A percentile compares a stretch with the other conserved stretches of the same genome.
These are phyloP conservation scores for Andrena minutula DNA, from an alignment of 2,888 invertebrate genomes.

Conservation along the genomic window DNA sequence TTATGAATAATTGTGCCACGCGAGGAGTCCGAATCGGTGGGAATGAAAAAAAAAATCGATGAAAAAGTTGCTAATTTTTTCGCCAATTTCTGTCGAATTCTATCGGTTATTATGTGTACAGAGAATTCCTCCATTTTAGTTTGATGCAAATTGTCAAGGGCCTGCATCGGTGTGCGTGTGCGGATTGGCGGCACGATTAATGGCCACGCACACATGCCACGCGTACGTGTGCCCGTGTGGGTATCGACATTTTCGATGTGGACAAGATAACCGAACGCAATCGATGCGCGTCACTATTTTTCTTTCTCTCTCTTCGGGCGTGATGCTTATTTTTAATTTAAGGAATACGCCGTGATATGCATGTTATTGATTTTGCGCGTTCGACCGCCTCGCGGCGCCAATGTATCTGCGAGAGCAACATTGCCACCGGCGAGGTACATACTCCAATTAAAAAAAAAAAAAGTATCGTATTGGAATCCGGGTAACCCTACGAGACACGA, in stretches of 20 bases:
- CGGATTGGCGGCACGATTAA: constrained; percentile 50
- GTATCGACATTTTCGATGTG: constrained; percentile 43
- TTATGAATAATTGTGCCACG: background rate
- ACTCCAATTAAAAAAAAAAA: constrained; percentile 27
- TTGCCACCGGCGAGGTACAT: background rate
- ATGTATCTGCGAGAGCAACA: background rate
- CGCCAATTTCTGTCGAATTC: background rate
- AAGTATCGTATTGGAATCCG: background rate
- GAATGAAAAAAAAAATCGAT: background rate
- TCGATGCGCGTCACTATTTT: constrained; percentile 26
- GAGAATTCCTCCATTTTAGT: constrained; percentile 41
- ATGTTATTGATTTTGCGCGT: constrained; percentile 41
- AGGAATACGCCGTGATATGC: constrained; percentile 2
- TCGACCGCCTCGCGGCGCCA: background rate
- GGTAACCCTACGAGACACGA: background rate
- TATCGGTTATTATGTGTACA: constrained; percentile 1
- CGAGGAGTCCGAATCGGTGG: background rate
- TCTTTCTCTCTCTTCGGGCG: background rate
- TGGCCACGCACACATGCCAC: constrained; percentile 2
- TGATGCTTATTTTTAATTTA: constrained; percentile 34
- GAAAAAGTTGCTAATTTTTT: constrained; percentile 1
- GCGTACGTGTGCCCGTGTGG: constrained; percentile 1
- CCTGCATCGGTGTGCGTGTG: constrained; percentile 16
- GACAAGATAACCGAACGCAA: constrained; percentile 43
- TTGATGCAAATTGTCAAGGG: constrained; percentile 38